Percentiles rank a stretch among this genome's conserved stretches.
These are phyloP conservation scores for Scomberomorus guttatus DNA, from an alignment of 2,797 vertebrate genomes.

Conservation along the genomic window DNA sequence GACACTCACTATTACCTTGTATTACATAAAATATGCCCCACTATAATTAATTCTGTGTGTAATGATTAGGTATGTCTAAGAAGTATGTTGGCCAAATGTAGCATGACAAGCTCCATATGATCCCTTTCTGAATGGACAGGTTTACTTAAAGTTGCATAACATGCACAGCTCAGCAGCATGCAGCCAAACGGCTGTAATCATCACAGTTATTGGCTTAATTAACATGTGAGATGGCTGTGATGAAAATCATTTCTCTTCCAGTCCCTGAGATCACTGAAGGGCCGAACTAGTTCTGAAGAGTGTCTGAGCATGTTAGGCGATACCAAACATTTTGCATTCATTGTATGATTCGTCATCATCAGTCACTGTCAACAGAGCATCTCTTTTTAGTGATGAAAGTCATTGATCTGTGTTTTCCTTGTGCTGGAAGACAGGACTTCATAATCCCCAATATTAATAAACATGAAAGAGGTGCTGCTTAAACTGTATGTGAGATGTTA, in stretches of 20 bases:
- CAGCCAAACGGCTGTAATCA: slow-evolving; percentile 51
- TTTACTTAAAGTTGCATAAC: slow-evolving; percentile 5
- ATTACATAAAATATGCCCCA: not conserved
- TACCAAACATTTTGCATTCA: too few relatives aligned
- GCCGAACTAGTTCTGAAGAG: slow-evolving; percentile 33
- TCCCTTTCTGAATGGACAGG: not conserved
- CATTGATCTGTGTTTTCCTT: slow-evolving; percentile 14
- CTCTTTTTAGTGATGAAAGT: slow-evolving; percentile 29
- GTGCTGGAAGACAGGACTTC: slow-evolving; percentile 9
- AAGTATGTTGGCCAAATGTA: slow-evolving; percentile 13
- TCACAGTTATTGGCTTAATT: slow-evolving; percentile 56
- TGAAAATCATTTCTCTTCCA: slow-evolving; percentile 57
- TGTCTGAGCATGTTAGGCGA: too few relatives aligned
- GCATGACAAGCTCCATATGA: not conserved
- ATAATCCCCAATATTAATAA: slow-evolving; percentile 41
- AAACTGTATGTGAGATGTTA: slow-evolving; percentile 5
- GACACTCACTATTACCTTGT: slow-evolving; percentile 8
- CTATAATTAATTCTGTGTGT: not conserved
- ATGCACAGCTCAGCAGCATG: slow-evolving; percentile 11
- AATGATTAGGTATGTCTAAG: slow-evolving; percentile 26
- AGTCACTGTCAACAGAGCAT: too few relatives aligned
- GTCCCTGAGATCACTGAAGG: slow-evolving; percentile 54
- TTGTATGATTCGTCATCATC: too few relatives aligned
- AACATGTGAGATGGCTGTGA: slow-evolving; percentile 53
- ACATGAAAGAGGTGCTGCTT: slow-evolving; percentile 14